These are phyloP conservation scores for Merops nubicus DNA, from an alignment of 2,113 vertebrate genomes.

Conservation along the genomic window DNA sequence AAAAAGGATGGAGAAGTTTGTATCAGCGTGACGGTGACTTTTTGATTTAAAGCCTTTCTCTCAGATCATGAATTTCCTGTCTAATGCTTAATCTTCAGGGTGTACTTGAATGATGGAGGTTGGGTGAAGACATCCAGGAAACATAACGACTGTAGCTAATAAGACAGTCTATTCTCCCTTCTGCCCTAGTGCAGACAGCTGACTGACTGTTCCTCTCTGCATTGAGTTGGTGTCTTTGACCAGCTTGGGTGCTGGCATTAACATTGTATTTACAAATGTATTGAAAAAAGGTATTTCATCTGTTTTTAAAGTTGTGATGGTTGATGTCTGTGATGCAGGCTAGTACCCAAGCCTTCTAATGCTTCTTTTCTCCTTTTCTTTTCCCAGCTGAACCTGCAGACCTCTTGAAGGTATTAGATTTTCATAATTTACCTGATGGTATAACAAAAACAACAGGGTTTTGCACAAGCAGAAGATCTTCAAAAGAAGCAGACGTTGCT, in stretches of 20 bases:
- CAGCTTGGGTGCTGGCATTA: background rate
- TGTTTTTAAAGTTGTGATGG: background rate
- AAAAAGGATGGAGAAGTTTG: background rate
- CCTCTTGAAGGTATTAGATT: constrained; percentile 97
- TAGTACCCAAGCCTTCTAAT: background rate
- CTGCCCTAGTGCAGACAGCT: background rate
- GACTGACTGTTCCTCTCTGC: background rate
- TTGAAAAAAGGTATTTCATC: background rate
- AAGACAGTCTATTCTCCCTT: background rate
- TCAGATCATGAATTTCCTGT: background rate
- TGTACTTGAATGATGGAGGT: background rate
- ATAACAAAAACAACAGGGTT: constrained; percentile 91
- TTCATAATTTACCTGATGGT: constrained; percentile 94
- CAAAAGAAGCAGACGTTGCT: constrained; percentile 91
- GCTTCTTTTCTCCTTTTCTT: background rate
- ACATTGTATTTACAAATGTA: background rate
- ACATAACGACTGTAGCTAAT: background rate
- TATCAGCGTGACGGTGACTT: background rate
- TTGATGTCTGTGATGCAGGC: background rate
- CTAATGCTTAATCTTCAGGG: background rate
- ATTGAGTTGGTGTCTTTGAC: background rate
- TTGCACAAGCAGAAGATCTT: constrained; percentile 87
- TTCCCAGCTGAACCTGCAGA: constrained; percentile 88
- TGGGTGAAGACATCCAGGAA: background rate
- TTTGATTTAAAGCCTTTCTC: background rate